Base-by-base conservation (phyloP, 2,797 vertebrate genomes). In the Artibeus lituratus region DNA sequence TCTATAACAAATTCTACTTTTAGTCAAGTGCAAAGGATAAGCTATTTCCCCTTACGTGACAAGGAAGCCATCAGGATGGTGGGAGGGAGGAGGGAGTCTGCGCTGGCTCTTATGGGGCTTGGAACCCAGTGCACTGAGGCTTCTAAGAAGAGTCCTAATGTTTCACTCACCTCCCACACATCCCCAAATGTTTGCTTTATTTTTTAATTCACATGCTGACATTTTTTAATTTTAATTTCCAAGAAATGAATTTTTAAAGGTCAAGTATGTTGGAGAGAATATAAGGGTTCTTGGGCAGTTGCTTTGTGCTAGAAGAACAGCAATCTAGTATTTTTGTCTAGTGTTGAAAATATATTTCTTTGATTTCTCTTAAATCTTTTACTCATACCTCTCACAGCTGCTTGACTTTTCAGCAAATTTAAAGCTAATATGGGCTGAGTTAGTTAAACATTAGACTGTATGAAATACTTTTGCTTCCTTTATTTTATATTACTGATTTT, bases 221-320 rank as follows among this genome's bases (percentile, higher is more conserved):
- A 18, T 82, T 55, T 86, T 94, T 91, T 59, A 62, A 62, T 84
- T 84, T 93, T 70, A 11, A 80, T 51, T 80, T 39, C 21, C 80
- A 72, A 93, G 73, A 96, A 96, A 69, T 37, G 1, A 92, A 82
- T 42, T 78, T 94, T 92, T 90, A 85, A 94, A 96, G 80, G 51
- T 96, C 80, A 85, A 35, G 35, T 47, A 47, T 67, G 24, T 70
- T 84, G 49, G 32, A 91, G n/a, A 87, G 51, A 87, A 91, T 59
- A 5, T 39, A 83, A 86, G 39, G 0, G 2, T 72, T 95, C 78
- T 77, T 65, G 32, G 11, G 24, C 59, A 91, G 37, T 26, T 96
- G 44, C 26, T 85, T 85, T 86, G 42, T 83, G 26, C 83, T 44
- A 53, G 12, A 74, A 85, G 29, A 87, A 87, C 90, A 96, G 69